phyloP scores from a whole-genome alignment of 1,140 invertebrate genomes.

The Pinna nobilis region DNA sequence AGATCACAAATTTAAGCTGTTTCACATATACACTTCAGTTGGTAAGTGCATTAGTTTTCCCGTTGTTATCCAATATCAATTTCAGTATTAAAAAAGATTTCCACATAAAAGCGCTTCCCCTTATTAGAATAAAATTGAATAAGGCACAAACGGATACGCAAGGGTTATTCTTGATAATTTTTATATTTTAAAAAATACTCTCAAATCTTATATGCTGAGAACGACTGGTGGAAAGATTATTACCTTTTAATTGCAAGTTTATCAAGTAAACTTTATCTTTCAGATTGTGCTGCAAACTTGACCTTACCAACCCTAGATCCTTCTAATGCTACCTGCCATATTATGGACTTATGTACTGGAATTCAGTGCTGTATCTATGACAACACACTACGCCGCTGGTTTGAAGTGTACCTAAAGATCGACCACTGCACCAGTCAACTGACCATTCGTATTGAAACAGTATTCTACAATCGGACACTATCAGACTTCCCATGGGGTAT shows the following conservation, averaged over 20 bases:
- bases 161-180: no score
- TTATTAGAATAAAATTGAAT: no score
- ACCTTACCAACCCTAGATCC: conserved; percentile 8
- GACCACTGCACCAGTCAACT: conserved; percentile 38
- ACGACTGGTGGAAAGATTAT: no score
- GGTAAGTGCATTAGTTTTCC: no score
- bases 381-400: conserved; percentile 19
- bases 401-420: conserved; percentile 31
- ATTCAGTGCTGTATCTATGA: conserved; percentile 20
- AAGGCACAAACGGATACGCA: no score
- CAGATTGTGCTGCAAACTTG: conserved; percentile 11
- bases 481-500: conserved; percentile 11
- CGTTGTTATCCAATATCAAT: no score
- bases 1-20: no score
- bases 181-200: no score
- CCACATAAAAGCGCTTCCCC: no score
- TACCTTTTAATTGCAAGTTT: neutral
- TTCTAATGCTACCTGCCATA: conserved; percentile 6
- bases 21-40: no score
- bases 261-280: neutral
- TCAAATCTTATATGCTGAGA: no score
- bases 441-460: conserved; percentile 28
- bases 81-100: no score
- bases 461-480: conserved; percentile 20
- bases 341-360: conserved; percentile 4